Percentiles rank a stretch among this genome's conserved stretches.
Evolutionary conservation across 1,140 invertebrate species (phyloP).

Genomic region (Thaumatotibia leucotreta): DNA sequence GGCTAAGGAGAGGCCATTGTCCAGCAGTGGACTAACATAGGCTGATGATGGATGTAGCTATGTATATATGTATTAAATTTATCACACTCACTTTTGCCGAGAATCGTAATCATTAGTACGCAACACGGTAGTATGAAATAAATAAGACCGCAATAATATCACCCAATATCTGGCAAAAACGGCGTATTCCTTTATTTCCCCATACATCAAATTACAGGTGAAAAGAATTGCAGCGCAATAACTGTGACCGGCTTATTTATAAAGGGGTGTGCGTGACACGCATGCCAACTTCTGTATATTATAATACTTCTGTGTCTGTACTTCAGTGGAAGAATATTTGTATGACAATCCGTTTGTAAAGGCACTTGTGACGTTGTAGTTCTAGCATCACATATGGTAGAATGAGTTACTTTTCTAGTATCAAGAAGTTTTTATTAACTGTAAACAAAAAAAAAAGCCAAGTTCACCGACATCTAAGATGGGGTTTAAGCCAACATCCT

Average conservation of each 20-base stretch:
- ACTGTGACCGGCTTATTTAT: constrained; percentile 50
- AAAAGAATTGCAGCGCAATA: constrained; percentile 51
- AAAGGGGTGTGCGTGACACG: constrained; percentile 39
- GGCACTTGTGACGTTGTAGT: background rate
- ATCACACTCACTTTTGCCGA: background rate
- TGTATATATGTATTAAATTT: background rate
- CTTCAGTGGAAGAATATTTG: background rate
- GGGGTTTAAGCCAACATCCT: too few relatives aligned
- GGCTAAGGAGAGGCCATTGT: too few relatives aligned
- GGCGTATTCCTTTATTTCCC: constrained; percentile 3
- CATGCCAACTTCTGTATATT: constrained; percentile 20
- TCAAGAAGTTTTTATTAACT: too few relatives aligned
- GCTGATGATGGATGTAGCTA: too few relatives aligned
- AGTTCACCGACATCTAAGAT: too few relatives aligned
- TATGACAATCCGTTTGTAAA: background rate
- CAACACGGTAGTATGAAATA: background rate
- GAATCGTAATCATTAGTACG: background rate
- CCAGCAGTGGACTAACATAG: too few relatives aligned
- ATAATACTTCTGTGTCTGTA: background rate
- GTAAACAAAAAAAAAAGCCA: too few relatives aligned
- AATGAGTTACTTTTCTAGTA: too few relatives aligned
- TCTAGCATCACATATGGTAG: too few relatives aligned
- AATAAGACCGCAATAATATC: constrained; percentile 1
- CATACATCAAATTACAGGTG: constrained; percentile 52
- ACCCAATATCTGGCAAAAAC: constrained; percentile 7